A percentile compares a stretch with the other conserved stretches of the same genome.
Evolutionary conservation across 1,140 invertebrate species (phyloP).

Genomic region (Bombyx mori): DNA sequence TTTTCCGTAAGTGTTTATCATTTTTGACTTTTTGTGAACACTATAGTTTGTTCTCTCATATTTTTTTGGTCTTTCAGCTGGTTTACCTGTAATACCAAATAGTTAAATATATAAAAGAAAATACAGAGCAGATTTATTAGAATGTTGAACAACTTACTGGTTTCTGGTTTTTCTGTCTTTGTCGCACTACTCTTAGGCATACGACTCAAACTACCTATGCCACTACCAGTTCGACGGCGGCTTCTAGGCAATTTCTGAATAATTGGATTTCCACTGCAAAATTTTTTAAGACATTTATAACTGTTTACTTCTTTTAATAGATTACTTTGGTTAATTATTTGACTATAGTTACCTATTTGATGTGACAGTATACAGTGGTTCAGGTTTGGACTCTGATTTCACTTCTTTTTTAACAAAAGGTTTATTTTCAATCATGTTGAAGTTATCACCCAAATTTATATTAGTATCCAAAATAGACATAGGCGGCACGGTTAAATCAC

Average conservation of each 20-base stretch:
- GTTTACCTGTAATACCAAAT: constrained; percentile 8
- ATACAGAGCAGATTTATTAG: not conserved
- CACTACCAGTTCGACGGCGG: constrained; percentile 30
- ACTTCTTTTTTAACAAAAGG: constrained; percentile 40
- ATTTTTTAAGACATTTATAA: not conserved
- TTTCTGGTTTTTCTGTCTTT: constrained; percentile 30
- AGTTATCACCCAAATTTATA: constrained; percentile 24
- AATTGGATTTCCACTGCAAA: constrained; percentile 39
- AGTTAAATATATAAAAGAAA: constrained; percentile 10
- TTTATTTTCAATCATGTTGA: constrained; percentile 48
- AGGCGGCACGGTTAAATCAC: constrained; percentile 22
- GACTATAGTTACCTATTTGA: constrained; percentile 34
- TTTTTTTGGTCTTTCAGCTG: not conserved
- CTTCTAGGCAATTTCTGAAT: constrained; percentile 50
- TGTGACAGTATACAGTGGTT: constrained; percentile 42
- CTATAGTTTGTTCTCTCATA: not conserved
- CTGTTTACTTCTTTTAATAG: too few species aligned
- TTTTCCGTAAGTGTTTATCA: constrained; percentile 50
- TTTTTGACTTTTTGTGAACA: constrained; percentile 56
- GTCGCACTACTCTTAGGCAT: constrained; percentile 29
- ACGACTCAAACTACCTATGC: constrained; percentile 37
- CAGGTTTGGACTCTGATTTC: constrained; percentile 35
- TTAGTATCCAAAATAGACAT: constrained; percentile 27
- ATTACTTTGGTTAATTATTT: too few species aligned
- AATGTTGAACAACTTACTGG: constrained; percentile 20